Conservation (phyloP, 2,113 vertebrate species). For the human region GRCh38 chr2:181863501-181864000, state of each 20-base stretch:
- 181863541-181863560: not conserved
- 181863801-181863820: not conserved
- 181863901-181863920: too few relatives aligned
- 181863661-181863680: not conserved
- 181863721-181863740: not conserved
- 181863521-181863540: not conserved
- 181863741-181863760: not conserved
- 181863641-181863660: not conserved
- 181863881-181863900: too few relatives aligned
- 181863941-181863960: too few relatives aligned
- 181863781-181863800: not conserved
- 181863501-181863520: not conserved
- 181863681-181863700: not conserved
- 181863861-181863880: too few relatives aligned
- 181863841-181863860: too few relatives aligned
- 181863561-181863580: not conserved
- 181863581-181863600: not conserved
- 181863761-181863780: not conserved
- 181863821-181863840: too few relatives aligned
- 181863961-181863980: too few relatives aligned
- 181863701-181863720: constrained; percentile 15
- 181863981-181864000: too few relatives aligned
- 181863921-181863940: too few relatives aligned
- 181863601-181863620: not conserved
- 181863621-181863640: not conserved